These are phyloP conservation scores for Sphaeridia pumilis DNA, from an alignment of 2,888 invertebrate species.

Conservation along the genomic window DNA sequence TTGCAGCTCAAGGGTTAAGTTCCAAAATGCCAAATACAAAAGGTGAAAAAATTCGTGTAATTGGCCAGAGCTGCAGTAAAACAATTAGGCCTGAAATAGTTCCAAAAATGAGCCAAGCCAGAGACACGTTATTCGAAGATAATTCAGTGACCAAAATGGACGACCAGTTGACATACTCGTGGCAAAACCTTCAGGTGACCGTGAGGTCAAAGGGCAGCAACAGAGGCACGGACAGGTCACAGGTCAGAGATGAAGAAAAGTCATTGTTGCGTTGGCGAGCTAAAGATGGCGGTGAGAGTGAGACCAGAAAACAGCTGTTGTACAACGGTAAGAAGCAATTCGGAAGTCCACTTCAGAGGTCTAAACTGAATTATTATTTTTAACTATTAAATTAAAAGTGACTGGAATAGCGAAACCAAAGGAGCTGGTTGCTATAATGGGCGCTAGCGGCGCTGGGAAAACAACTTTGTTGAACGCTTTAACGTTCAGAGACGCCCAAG, in stretches of 20 bases:
- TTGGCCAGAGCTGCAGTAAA: no score
- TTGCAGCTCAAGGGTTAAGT: no score
- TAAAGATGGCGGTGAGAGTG: slow-evolving; percentile 9
- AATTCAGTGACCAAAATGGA: not conserved
- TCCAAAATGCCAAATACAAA: no score
- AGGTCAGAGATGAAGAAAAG: slow-evolving; percentile 5
- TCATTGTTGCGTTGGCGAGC: no score
- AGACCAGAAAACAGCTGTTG: slow-evolving; percentile 19
- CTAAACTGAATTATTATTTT: not conserved
- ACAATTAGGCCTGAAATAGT: no score
- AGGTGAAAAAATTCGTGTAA: no score
- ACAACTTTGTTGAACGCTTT: slow-evolving; percentile 83
- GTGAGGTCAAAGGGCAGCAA: no score
- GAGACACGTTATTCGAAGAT: not conserved
- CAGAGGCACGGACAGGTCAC: no score
- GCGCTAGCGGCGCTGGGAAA: slow-evolving; percentile 86
- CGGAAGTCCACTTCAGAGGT: not conserved
- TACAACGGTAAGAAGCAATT: slow-evolving; percentile 20
- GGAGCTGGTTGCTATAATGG: slow-evolving; percentile 74
- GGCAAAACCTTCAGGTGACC: slow-evolving; percentile 25
- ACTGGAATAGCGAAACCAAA: slow-evolving; percentile 73
- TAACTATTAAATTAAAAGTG: slow-evolving; percentile 44
- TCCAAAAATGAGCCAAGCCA: no score
- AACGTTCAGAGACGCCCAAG: slow-evolving; percentile 59
- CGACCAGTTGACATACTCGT: slow-evolving; percentile 17